These are phyloP conservation scores for Chrysopa pallens DNA, from an alignment of 1,140 invertebrate genomes.

Conservation along the genomic window DNA sequence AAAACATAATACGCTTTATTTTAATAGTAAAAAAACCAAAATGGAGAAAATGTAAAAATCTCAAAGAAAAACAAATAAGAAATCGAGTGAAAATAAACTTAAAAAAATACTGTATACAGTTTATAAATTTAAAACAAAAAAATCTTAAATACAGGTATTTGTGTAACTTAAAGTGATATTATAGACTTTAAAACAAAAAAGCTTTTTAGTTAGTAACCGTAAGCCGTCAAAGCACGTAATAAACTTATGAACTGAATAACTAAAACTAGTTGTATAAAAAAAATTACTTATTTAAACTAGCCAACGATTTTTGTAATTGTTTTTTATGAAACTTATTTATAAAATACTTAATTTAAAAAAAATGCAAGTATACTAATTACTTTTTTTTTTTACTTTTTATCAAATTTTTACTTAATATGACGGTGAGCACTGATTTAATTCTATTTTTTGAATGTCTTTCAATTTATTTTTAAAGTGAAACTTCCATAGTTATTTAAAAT, in stretches of 20 bases:
- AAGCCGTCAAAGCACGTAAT: background rate
- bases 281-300: background rate
- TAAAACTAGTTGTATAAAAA: background rate
- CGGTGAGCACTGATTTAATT: no score
- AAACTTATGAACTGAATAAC: background rate
- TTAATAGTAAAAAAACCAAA: background rate
- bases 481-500: no score
- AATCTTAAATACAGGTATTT: background rate
- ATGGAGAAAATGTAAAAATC: background rate
- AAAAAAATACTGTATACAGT: background rate
- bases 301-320: background rate
- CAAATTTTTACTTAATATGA: no score
- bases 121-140: background rate
- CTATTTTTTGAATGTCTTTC: no score
- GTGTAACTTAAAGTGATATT: background rate
- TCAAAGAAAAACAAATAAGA: background rate
- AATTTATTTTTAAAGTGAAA: no score
- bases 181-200: background rate
- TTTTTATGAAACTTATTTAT: background rate
- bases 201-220: background rate
- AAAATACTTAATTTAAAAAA: background rate
- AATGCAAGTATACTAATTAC: no score
- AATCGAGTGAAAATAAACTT: background rate
- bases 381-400: no score
- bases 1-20: background rate